phyloP scores from a whole-genome alignment of 2,113 vertebrate genomes.

The Eubucco bourcierii region DNA sequence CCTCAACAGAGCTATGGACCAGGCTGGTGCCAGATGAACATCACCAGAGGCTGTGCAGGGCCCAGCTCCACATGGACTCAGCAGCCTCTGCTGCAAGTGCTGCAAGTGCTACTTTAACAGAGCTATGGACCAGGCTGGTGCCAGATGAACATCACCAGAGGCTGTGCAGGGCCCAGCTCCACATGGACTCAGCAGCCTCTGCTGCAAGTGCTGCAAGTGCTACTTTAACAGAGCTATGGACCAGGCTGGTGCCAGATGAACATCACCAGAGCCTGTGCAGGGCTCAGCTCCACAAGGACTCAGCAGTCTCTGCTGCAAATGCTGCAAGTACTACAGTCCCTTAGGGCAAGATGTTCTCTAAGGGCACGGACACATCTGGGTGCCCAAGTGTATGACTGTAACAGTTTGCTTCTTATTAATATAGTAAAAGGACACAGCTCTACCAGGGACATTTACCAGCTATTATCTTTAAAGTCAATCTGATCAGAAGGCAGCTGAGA shows the following conservation, averaged over 20 bases:
- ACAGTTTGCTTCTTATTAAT: neutral
- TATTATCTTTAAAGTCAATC: neutral
- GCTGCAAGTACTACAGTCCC: fast-evolving
- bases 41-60: neutral
- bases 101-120: too few species aligned
- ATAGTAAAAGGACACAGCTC: constrained; percentile 6
- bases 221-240: neutral
- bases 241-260: neutral
- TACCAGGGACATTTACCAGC: neutral
- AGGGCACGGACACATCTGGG: neutral
- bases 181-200: too few species aligned
- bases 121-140: neutral
- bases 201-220: too few species aligned
- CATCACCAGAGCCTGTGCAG: neutral
- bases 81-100: neutral
- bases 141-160: neutral
- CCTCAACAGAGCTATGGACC: neutral
- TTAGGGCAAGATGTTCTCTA: neutral
- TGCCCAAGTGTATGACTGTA: neutral
- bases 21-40: neutral
- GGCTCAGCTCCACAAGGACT: neutral
- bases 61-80: neutral
- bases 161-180: neutral
- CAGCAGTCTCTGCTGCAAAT: too few species aligned
- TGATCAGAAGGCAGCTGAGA: neutral